phyloP scores from a whole-genome alignment of 2,888 invertebrate genomes.

The Drosophila testacea region DNA sequence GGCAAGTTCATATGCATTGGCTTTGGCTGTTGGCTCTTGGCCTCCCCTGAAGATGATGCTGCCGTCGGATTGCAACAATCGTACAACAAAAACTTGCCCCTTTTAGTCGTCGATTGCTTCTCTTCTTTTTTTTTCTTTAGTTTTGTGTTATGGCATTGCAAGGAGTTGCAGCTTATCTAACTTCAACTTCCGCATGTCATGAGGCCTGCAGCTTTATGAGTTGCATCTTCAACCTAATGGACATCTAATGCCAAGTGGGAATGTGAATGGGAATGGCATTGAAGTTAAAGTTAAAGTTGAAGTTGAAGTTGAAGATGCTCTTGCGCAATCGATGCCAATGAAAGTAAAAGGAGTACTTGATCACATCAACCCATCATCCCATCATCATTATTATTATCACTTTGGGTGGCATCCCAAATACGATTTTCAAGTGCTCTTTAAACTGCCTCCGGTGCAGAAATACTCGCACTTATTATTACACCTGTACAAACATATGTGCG shows the following conservation, averaged over 20 bases:
- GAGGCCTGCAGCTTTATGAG: slow-evolving; percentile 65
- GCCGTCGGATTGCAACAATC: slow-evolving; percentile 48
- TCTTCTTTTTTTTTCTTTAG: slow-evolving; percentile 24
- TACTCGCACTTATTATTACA: slow-evolving; percentile 2
- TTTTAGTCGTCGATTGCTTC: slow-evolving; percentile 24
- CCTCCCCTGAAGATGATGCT: slow-evolving; percentile 45
- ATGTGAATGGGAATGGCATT: slow-evolving; percentile 32
- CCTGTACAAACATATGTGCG: slow-evolving; percentile 3
- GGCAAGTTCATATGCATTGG: slow-evolving; percentile 66
- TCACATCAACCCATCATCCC: slow-evolving; percentile 11
- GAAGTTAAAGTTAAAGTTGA: slow-evolving; percentile 32
- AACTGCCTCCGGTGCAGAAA: slow-evolving; percentile 8
- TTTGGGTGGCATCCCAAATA: slow-evolving; percentile 22
- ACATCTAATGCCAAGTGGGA: slow-evolving; percentile 44
- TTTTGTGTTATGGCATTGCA: slow-evolving; percentile 2
- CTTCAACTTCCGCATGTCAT: slow-evolving; percentile 81
- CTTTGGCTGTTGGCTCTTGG: slow-evolving; percentile 65
- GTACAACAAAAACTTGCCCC: slow-evolving; percentile 45
- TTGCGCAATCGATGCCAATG: slow-evolving; percentile 58
- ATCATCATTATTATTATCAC: neutral
- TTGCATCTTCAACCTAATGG: slow-evolving; percentile 69
- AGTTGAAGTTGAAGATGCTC: slow-evolving; percentile 21
- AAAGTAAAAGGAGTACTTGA: slow-evolving; percentile 52
- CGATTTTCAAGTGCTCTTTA: slow-evolving; percentile 16
- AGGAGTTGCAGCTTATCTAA: slow-evolving; percentile 70